Evolutionary conservation across 2,888 invertebrate species (phyloP), one percentile per base, ranked within the genome.

Genomic region (Hyppa rectilinea): DNA sequence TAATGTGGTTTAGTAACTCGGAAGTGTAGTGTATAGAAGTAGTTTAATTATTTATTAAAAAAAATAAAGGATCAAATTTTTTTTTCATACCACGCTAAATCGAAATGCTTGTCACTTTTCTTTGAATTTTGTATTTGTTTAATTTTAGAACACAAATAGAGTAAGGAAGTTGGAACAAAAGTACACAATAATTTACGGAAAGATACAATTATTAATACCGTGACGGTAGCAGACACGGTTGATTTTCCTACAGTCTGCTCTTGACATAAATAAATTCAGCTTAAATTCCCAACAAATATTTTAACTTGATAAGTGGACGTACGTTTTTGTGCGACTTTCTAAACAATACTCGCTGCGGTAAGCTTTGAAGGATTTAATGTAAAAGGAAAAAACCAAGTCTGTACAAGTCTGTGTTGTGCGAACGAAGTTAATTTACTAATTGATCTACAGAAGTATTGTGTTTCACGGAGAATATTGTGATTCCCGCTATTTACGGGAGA

Each of bases 221-320:
- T 12, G 62, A 63, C 52, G 66, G 68, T 47, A 68, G 62, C 66
- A 78, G 71, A 68, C 64, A 26, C 17, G 23, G 43, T 71, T 70
- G 71, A 77, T 64, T 80, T 79, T 81, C 71, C 78, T 77, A 58
- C 36, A 55, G 52, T 14, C 81, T 80, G 79, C n/a, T 77, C 53
- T 59, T 77, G 81, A 71, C 79, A 67, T 81, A 71, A 81, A 80
- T 71, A 71, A 78, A 78, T 75, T 75, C 58, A 64, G 40, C 62
- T 67, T 2, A 49, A 72, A 79, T 64, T 59, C 34, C 36, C 40
- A 71, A 62, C 61, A 78, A 80, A 69, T 69, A 78, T 81, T 77
- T 81, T 69, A 63, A 77, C 62, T 78, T 78, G 49, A 66, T 60
- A 72, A 81, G 81, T 72, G 78, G 59, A 61, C n/a, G 78, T 65